Evolutionary conservation across 2,113 vertebrate genomes (phyloP).

Genomic region (Odontophorus gujanensis): DNA sequence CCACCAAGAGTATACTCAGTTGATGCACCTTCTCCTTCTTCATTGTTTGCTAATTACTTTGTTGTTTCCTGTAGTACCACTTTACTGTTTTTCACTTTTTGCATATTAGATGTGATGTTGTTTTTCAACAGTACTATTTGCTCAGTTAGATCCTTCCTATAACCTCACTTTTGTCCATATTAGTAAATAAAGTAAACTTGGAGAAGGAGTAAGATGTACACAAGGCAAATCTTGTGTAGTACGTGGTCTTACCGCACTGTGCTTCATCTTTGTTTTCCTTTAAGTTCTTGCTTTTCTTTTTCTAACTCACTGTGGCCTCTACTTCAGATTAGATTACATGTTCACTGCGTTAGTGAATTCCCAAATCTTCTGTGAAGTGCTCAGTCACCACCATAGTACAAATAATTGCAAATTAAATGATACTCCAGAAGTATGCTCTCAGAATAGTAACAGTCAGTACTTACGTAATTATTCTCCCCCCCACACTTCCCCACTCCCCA

Average conservation of each 20-base stretch:
- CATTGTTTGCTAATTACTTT: neutral
- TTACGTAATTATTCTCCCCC: neutral
- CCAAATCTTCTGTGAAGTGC: neutral
- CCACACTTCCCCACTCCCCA: fast-evolving
- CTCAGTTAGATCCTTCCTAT: neutral
- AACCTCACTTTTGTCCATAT: neutral
- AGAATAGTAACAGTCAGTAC: neutral
- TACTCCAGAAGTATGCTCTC: neutral
- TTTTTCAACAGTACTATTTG: neutral
- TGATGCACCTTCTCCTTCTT: neutral
- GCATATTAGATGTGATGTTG: neutral
- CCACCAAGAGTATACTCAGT: neutral
- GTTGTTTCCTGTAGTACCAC: neutral
- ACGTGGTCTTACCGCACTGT: neutral
- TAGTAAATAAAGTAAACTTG: neutral
- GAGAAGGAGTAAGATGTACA: neutral
- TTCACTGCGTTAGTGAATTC: neutral
- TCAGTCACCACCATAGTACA: neutral
- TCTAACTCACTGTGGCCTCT: neutral
- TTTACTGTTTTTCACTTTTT: neutral
- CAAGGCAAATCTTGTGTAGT: neutral
- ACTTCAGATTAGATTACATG: neutral
- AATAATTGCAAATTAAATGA: constrained; percentile 5
- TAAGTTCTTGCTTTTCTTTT: neutral
- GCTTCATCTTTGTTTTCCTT: neutral